These are phyloP conservation scores for Aphelenchoides fujianensis DNA, from an alignment of 1,140 invertebrate species.

Conservation along the genomic window DNA sequence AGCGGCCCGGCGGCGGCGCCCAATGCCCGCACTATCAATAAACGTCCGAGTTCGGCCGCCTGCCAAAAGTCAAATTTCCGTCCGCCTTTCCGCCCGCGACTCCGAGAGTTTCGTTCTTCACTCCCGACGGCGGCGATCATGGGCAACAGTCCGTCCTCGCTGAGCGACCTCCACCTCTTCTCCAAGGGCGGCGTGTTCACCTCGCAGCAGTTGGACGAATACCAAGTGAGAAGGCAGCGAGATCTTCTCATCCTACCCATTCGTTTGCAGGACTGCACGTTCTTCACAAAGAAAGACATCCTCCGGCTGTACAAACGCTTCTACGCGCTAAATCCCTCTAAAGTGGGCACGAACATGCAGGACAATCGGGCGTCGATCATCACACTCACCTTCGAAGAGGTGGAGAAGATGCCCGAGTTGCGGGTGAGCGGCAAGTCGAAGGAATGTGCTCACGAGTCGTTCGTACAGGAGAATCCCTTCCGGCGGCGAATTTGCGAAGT, in stretches of 20 bases:
- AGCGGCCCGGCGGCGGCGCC: no score
- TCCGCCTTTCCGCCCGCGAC: no score
- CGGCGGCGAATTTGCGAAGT: constrained; percentile 82
- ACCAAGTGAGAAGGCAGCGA: constrained; percentile 69
- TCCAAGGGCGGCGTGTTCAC: constrained; percentile 79
- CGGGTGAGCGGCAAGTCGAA: constrained; percentile 68
- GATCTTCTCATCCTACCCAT: constrained; percentile 6
- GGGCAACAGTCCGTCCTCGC: constrained; percentile 55
- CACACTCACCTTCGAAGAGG: constrained; percentile 74
- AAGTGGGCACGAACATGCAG: constrained; percentile 63
- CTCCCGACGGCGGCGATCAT: constrained; percentile 24
- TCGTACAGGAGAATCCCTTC: constrained; percentile 87
- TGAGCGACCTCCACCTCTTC: constrained; percentile 59
- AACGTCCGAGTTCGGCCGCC: neutral
- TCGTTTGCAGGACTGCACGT: constrained; percentile 67
- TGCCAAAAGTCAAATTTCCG: constrained; percentile 3
- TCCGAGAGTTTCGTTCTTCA: neutral
- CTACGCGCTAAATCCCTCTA: constrained; percentile 60
- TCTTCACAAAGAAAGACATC: constrained; percentile 68
- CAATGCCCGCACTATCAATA: constrained; percentile 1
- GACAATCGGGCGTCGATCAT: constrained; percentile 70
- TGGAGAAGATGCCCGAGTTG: constrained; percentile 82
- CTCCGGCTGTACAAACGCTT: constrained; percentile 63
- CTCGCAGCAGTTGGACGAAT: constrained; percentile 83
- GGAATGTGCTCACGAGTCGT: constrained; percentile 14